These are phyloP conservation scores for Dolichallabes microphthalmus DNA, from an alignment of 2,113 vertebrate species.

Conservation along the genomic window DNA sequence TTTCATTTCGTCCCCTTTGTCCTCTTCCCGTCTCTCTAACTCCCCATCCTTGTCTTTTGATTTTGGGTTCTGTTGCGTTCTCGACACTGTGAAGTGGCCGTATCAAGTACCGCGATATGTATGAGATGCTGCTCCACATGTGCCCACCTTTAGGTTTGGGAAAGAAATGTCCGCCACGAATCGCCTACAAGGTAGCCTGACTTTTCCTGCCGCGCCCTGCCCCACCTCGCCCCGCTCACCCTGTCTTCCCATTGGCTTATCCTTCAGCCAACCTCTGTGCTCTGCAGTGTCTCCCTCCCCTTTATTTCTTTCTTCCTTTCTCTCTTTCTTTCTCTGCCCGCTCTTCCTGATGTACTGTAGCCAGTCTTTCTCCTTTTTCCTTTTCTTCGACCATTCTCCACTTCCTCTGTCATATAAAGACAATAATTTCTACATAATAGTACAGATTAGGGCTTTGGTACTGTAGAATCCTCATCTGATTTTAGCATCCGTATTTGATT, in stretches of 20 bases:
- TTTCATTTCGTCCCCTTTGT: conserved; percentile 53
- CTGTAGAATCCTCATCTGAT: not conserved
- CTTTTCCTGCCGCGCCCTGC: conserved; percentile 47
- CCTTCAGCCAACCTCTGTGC: conserved; percentile 65
- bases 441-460: conserved; percentile 1
- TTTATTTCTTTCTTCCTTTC: conserved; percentile 49
- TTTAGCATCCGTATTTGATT: not conserved
- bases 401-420: conserved; percentile 30
- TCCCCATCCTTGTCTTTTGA: conserved; percentile 63
- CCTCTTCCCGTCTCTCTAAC: conserved; percentile 60
- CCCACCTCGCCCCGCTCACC: conserved; percentile 51
- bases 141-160: conserved; percentile 98
- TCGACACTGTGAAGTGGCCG: conserved; percentile 83
- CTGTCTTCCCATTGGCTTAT: conserved; percentile 64
- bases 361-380: conserved; percentile 28
- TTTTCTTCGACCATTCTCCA: conserved; percentile 26
- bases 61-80: conserved; percentile 56
- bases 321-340: conserved; percentile 55
- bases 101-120: conserved; percentile 99
- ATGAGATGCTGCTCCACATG: conserved; percentile 99
- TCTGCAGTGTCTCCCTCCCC: conserved; percentile 60
- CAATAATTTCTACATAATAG: not conserved
- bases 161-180: conserved; percentile 96
- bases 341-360: conserved; percentile 59
- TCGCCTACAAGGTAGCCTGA: conserved; percentile 97